Evolutionary conservation across 1,140 invertebrate genomes (phyloP).

Genomic region (Neoseiulus cucumeris): DNA sequence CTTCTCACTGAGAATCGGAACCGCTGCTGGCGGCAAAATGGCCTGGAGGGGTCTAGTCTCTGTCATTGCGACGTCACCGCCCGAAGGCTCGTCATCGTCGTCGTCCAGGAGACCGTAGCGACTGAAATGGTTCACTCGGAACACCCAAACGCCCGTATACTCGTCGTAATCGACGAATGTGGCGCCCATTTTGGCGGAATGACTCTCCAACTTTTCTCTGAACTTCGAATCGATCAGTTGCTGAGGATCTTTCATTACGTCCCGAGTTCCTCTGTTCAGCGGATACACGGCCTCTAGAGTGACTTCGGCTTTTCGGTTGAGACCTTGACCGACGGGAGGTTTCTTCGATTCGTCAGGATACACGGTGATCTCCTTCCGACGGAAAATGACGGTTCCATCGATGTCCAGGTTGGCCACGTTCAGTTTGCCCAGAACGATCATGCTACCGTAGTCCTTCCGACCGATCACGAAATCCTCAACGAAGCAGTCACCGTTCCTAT

Average conservation of each 20-base stretch:
- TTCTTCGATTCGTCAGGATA: conserved; percentile 44
- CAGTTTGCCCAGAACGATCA: conserved; percentile 64
- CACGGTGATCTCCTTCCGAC: conserved; percentile 40
- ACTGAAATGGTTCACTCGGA: conserved; percentile 78
- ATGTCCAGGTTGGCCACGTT: conserved; percentile 73
- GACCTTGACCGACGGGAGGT: conserved; percentile 54
- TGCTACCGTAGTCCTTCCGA: conserved; percentile 69
- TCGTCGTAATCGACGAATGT: conserved; percentile 84
- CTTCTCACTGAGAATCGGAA: conserved; percentile 3
- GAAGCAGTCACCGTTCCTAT: conserved; percentile 50
- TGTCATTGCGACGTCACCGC: conserved; percentile 37
- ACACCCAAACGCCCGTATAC: conserved; percentile 83
- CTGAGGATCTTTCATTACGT: conserved; percentile 54
- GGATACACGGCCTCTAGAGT: conserved; percentile 90
- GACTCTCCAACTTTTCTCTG: conserved; percentile 56
- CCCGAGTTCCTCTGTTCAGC: conserved; percentile 54
- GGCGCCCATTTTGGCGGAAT: conserved; percentile 63
- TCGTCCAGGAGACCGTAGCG: conserved; percentile 71
- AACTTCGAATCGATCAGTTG: conserved; percentile 62
- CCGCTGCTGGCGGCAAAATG: neutral
- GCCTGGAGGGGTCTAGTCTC: neutral
- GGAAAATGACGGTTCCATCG: conserved; percentile 52
- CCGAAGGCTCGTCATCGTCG: conserved; percentile 36
- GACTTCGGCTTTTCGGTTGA: conserved; percentile 75
- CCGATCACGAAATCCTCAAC: conserved; percentile 80